A percentile compares a stretch with the other conserved stretches of the same genome.
Evolutionary conservation across 1,140 invertebrate genomes (phyloP).

Genomic region (Drosophila albomicans): DNA sequence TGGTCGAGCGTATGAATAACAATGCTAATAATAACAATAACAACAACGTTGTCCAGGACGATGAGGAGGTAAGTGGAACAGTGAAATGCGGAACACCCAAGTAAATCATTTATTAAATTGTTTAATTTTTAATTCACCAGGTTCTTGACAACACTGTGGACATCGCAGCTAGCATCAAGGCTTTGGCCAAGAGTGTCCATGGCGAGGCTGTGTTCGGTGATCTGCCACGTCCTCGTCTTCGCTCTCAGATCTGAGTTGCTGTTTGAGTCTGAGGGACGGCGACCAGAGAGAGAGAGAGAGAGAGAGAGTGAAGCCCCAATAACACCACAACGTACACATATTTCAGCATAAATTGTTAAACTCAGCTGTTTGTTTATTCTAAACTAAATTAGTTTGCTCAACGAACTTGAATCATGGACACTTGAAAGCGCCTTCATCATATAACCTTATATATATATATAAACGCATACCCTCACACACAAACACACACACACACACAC

Average conservation of each 20-base stretch:
- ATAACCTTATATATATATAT: conserved; percentile 32
- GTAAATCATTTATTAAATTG: not conserved
- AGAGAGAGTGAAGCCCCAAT: conserved; percentile 1
- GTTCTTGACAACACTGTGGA: conserved; percentile 86
- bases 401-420: conserved; percentile 46
- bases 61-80: conserved; percentile 65
- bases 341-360: conserved; percentile 46
- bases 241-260: conserved; percentile 89
- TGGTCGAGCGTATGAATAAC: conserved; percentile 62
- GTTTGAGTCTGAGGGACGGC: not conserved
- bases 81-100: not conserved
- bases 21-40: conserved; percentile 37
- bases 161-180: conserved; percentile 94
- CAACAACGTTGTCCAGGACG: conserved; percentile 51
- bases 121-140: conserved; percentile 26
- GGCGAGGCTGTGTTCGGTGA: conserved; percentile 94
- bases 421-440: conserved; percentile 59
- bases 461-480: conserved; percentile 2
- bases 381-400: conserved; percentile 82
- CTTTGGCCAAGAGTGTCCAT: conserved; percentile 93
- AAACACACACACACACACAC: conserved; percentile 30
- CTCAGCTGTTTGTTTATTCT: conserved; percentile 62
- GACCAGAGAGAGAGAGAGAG: not conserved
- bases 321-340: conserved; percentile 70
- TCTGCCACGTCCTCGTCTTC: conserved; percentile 92